A percentile compares a stretch with the other conserved stretches of the same genome.
Evolutionary conservation across 2,113 vertebrate genomes (phyloP).

Genomic region (Aptenodytes patagonicus): DNA sequence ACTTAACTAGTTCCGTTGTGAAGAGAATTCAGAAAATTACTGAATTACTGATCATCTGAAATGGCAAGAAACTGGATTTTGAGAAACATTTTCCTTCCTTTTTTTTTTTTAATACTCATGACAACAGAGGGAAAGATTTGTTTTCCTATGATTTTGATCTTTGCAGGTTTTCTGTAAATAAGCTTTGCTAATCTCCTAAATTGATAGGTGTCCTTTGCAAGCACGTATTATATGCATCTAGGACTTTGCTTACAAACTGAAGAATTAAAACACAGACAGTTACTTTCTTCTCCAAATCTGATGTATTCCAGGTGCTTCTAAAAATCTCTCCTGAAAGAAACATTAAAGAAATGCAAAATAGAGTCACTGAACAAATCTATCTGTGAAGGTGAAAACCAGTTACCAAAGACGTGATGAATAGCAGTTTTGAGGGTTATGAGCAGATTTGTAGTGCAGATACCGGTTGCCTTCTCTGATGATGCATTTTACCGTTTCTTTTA

Average conservation of each 20-base stretch:
- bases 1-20: not conserved
- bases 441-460: not conserved
- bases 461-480: not conserved
- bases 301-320: conserved; percentile 22
- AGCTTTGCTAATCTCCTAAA: conserved; percentile 39
- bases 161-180: conserved; percentile 27
- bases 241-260: conserved; percentile 38
- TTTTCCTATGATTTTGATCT: conserved; percentile 24
- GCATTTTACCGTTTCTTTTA: not conserved
- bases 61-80: not conserved
- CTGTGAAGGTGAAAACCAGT: conserved; percentile 25
- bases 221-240: not conserved
- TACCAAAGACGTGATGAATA: not conserved
- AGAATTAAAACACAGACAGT: conserved; percentile 6
- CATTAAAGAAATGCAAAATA: conserved; percentile 45
- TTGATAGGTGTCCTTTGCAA: conserved; percentile 32
- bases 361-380: not conserved
- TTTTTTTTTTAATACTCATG: not conserved
- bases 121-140: not conserved
- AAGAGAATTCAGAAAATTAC: not conserved
- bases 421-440: not conserved
- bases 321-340: not conserved
- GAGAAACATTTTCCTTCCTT: not conserved
- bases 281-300: conserved; percentile 34
- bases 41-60: not conserved